Conservation (phyloP, 2,113 vertebrate genomes). For the Cephalopholis sonnerati region DNA sequence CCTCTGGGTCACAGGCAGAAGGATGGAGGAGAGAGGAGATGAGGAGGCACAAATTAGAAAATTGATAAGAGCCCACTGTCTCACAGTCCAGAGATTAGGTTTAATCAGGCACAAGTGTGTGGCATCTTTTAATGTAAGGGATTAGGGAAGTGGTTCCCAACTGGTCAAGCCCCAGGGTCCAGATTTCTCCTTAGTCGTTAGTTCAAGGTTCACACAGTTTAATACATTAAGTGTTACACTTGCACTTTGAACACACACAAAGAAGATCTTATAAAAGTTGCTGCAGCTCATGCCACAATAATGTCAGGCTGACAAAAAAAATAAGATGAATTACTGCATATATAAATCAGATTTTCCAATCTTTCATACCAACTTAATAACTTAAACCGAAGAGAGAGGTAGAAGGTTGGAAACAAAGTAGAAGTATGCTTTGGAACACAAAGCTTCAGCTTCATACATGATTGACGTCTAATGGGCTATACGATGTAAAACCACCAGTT, state of each 20-base stretch:
- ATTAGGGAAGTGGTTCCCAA: no score
- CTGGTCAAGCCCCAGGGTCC: no score
- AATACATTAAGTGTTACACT: no score
- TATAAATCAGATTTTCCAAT: conserved; percentile 3
- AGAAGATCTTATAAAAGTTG: not conserved
- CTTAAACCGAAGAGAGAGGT: not conserved
- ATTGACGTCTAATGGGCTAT: conserved; percentile 1
- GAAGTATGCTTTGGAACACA: conserved; percentile 1
- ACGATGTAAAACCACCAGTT: not conserved
- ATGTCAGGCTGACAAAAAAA: not conserved
- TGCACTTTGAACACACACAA: not conserved
- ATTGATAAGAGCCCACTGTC: no score
- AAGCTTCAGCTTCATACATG: not conserved
- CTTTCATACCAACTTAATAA: not conserved
- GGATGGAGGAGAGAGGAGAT: no score
- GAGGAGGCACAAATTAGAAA: no score
- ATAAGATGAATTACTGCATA: not conserved
- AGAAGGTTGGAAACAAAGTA: not conserved
- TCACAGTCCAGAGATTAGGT: no score
- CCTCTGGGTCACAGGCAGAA: no score
- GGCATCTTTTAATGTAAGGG: no score
- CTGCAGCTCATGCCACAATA: not conserved
- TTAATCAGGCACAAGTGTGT: not conserved
- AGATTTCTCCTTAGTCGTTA: no score
- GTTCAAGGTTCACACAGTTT: no score